Conservation (phyloP, 2,888 invertebrate genomes). For the Julus scandinavius region DNA sequence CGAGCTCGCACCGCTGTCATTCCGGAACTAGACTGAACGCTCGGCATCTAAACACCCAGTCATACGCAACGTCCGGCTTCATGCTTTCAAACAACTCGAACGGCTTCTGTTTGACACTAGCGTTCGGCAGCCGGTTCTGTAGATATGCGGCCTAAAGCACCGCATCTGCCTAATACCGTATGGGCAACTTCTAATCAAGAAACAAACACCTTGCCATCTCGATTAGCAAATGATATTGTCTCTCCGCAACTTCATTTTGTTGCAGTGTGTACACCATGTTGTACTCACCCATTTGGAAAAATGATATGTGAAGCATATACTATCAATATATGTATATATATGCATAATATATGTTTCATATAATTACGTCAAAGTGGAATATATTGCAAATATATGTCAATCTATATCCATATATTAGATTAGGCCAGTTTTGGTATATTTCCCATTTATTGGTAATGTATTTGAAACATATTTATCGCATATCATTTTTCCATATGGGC, state of each 20-base stretch:
- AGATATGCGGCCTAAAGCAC: constrained; percentile 59
- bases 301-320: too few relatives aligned
- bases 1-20: neutral
- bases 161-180: constrained; percentile 60
- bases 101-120: constrained; percentile 57
- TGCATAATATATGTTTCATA: too few relatives aligned
- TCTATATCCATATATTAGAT: too few relatives aligned
- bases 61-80: constrained; percentile 56
- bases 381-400: too few relatives aligned
- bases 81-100: constrained; percentile 58
- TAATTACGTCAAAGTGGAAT: too few relatives aligned
- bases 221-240: constrained; percentile 60
- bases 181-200: constrained; percentile 54
- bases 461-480: too few relatives aligned
- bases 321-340: too few relatives aligned
- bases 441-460: too few relatives aligned
- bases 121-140: constrained; percentile 58
- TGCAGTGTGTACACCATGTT: constrained; percentile 58
- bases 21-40: constrained; percentile 31
- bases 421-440: too few relatives aligned
- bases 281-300: too few relatives aligned
- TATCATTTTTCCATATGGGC: too few relatives aligned
- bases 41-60: constrained; percentile 16
- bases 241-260: constrained; percentile 61
- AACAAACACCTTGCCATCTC: constrained; percentile 58